Conservation (phyloP, 2,888 invertebrate genomes). For the Chrysodeixis includens region DNA sequence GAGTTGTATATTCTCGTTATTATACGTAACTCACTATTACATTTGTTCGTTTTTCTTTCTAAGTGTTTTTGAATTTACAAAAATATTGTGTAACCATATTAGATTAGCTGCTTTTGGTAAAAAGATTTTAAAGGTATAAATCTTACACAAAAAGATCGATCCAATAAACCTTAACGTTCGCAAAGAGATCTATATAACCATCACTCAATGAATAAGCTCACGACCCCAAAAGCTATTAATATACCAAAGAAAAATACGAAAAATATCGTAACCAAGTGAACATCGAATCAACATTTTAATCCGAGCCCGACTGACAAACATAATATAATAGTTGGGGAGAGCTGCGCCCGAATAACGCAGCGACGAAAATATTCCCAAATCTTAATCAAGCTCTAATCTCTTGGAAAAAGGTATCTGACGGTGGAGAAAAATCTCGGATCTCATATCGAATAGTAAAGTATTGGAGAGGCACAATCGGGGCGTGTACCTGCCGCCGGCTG, state of each 20-base stretch:
- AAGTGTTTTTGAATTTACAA: too few species aligned
- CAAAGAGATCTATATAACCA: not conserved
- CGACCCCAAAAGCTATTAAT: not conserved
- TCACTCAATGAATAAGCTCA: slow-evolving; percentile 1
- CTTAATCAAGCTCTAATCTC: slow-evolving; percentile 64
- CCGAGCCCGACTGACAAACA: slow-evolving; percentile 16
- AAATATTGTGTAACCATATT: too few species aligned
- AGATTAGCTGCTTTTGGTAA: too few species aligned
- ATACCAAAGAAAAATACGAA: not conserved
- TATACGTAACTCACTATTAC: not conserved
- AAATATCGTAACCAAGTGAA: slow-evolving; percentile 24
- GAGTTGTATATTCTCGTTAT: not conserved
- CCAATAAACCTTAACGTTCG: not conserved
- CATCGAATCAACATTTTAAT: slow-evolving; percentile 32
- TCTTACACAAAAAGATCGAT: not conserved
- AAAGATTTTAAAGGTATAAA: not conserved
- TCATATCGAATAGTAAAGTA: slow-evolving; percentile 68
- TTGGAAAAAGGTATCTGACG: slow-evolving; percentile 59
- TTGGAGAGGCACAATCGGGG: slow-evolving; percentile 57
- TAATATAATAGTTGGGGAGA: slow-evolving; percentile 46
- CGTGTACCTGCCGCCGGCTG: slow-evolving; percentile 49
- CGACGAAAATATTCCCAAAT: slow-evolving; percentile 54
- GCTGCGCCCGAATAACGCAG: slow-evolving; percentile 50
- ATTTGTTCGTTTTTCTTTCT: not conserved
- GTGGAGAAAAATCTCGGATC: slow-evolving; percentile 58